phyloP scores from a whole-genome alignment of 1,140 invertebrate species.

The Eufriesea mexicana region DNA sequence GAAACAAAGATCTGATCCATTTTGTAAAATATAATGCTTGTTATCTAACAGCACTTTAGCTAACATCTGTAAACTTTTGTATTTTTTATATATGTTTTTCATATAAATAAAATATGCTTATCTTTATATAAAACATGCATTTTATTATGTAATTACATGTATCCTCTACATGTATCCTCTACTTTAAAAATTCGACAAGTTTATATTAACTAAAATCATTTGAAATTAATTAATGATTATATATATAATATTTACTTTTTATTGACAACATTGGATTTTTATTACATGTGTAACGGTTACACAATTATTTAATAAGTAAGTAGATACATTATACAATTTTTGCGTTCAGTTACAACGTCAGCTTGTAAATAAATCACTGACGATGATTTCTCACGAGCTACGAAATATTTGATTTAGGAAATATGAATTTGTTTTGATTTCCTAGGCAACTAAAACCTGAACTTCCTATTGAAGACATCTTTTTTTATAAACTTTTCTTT shows the following conservation, averaged over 20 bases:
- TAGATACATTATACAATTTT: slow-evolving; percentile 74
- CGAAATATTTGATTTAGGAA: slow-evolving; percentile 59
- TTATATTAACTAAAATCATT: neutral
- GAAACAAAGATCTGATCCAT: neutral
- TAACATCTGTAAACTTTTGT: slow-evolving; percentile 20
- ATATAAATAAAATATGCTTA: slow-evolving; percentile 35
- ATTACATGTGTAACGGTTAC: slow-evolving; percentile 77
- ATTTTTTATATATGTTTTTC: slow-evolving; percentile 48
- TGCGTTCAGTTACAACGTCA: slow-evolving; percentile 60
- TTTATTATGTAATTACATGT: too few species aligned
- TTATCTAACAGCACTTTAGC: slow-evolving; percentile 7
- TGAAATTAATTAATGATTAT: neutral
- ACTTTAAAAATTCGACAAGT: neutral
- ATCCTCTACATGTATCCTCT: too few species aligned
- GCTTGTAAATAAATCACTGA: slow-evolving; percentile 64
- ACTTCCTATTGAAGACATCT: neutral
- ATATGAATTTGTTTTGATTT: slow-evolving; percentile 47
- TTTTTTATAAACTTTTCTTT: neutral
- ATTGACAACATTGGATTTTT: slow-evolving; percentile 80
- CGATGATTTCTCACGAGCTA: slow-evolving; percentile 52
- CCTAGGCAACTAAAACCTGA: slow-evolving; percentile 45
- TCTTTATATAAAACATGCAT: slow-evolving; percentile 7
- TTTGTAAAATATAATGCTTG: neutral
- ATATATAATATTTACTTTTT: slow-evolving; percentile 73
- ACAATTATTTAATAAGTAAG: slow-evolving; percentile 73